phyloP scores from a whole-genome alignment of 2,888 invertebrate genomes.

The Elegia similella region DNA sequence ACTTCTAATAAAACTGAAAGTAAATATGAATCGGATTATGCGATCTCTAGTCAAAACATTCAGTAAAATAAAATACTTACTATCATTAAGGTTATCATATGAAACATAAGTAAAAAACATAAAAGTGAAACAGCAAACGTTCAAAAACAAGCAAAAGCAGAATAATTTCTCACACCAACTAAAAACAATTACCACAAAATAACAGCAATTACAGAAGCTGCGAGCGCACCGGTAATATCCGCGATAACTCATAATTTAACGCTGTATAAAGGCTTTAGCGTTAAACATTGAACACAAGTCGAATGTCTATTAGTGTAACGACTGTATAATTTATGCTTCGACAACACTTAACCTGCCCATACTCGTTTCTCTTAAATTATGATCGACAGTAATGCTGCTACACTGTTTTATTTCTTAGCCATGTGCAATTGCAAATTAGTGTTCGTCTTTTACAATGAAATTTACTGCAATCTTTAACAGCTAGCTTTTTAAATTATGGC shows the following conservation, averaged over 20 bases:
- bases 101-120: too few species aligned
- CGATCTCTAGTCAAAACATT: too few species aligned
- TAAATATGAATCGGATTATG: too few species aligned
- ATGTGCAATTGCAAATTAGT: slow-evolving; percentile 11
- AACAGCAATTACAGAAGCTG: slow-evolving; percentile 9
- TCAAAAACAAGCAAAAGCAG: background rate
- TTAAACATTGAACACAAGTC: slow-evolving; percentile 7
- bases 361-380: slow-evolving; percentile 14
- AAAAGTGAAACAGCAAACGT: background rate
- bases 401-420: slow-evolving; percentile 5
- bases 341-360: slow-evolving; percentile 9
- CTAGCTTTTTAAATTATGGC: background rate
- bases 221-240: background rate
- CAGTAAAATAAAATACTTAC: too few species aligned
- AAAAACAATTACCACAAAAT: slow-evolving; percentile 11
- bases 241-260: slow-evolving; percentile 1
- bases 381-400: background rate
- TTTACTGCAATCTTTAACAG: background rate
- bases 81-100: too few species aligned
- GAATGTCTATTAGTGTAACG: slow-evolving; percentile 1
- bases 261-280: background rate
- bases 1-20: too few species aligned
- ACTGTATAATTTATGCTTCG: slow-evolving; percentile 7
- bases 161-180: background rate
- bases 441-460: background rate